Percentiles rank a stretch among this genome's conserved stretches.
Conservation (phyloP, 1,140 invertebrate genomes). For the Penaeus japonicus region DNA sequence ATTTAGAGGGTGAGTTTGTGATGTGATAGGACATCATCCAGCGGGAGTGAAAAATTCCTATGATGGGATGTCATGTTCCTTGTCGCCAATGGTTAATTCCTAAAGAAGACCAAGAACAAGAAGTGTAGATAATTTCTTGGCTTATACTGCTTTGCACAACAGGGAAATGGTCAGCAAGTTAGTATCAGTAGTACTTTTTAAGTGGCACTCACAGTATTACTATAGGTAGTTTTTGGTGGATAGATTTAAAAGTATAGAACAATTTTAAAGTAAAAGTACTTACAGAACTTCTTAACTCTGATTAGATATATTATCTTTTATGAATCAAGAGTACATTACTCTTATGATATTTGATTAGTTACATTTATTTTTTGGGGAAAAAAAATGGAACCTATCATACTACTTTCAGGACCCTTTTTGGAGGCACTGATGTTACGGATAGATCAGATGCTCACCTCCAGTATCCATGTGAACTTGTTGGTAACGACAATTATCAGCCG, state of each 20-base stretch:
- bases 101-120: no score
- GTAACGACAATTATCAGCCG: slow-evolving; percentile 87
- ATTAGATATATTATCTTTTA: not conserved
- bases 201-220: no score
- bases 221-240: not conserved
- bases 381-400: not conserved
- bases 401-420: slow-evolving; percentile 79
- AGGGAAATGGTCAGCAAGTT: no score
- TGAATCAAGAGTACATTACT: not conserved
- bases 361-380: not conserved
- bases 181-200: not conserved
- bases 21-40: no score
- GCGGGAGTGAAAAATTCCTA: no score
- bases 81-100: no score
- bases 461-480: slow-evolving; percentile 86
- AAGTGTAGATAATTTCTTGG: no score
- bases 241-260: not conserved
- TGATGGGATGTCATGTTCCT: no score
- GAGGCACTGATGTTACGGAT: slow-evolving; percentile 82
- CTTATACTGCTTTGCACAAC: no score
- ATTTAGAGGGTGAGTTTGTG: no score
- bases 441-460: slow-evolving; percentile 84
- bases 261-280: no score
- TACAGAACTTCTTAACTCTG: not conserved
- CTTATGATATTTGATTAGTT: not conserved